phyloP scores from a whole-genome alignment of 1,140 invertebrate species.

The Dendrolimus punctatus region DNA sequence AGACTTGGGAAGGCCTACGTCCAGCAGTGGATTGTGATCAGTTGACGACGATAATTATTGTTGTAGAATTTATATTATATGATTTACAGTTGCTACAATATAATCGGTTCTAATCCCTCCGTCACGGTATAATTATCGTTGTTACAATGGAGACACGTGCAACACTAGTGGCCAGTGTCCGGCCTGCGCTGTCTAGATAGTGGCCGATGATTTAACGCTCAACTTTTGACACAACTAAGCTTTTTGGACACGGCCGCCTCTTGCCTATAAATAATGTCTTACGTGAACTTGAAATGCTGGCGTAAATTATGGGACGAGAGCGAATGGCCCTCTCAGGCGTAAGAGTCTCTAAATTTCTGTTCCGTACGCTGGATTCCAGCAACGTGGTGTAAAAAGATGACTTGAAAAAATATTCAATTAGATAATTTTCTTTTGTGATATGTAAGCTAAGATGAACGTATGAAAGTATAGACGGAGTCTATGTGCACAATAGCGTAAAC shows the following conservation, averaged over 20 bases:
- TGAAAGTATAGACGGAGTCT: no score
- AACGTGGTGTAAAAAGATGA: no score
- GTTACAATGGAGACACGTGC: constrained; percentile 30
- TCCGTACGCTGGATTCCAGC: not conserved
- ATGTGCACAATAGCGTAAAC: no score
- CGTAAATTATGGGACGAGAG: constrained; percentile 9
- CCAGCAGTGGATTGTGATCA: no score
- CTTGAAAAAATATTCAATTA: no score
- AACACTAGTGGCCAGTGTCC: constrained; percentile 53
- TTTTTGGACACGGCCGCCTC: constrained; percentile 61
- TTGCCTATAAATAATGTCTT: constrained; percentile 65
- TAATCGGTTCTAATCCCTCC: constrained; percentile 2
- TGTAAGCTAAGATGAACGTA: no score
- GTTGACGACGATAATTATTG: no score
- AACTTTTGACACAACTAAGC: constrained; percentile 70
- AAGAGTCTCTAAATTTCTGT: not conserved
- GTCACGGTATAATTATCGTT: constrained; percentile 11
- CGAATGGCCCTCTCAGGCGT: not conserved
- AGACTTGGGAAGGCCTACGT: no score
- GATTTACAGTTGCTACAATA: no score
- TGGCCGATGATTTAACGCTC: constrained; percentile 68
- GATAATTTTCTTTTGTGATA: no score
- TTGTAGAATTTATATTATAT: no score
- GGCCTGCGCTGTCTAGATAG: constrained; percentile 65
- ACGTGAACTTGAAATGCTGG: constrained; percentile 35